phyloP scores from a whole-genome alignment of 2,113 vertebrate genomes.

The Entomyzon cyanotis region DNA sequence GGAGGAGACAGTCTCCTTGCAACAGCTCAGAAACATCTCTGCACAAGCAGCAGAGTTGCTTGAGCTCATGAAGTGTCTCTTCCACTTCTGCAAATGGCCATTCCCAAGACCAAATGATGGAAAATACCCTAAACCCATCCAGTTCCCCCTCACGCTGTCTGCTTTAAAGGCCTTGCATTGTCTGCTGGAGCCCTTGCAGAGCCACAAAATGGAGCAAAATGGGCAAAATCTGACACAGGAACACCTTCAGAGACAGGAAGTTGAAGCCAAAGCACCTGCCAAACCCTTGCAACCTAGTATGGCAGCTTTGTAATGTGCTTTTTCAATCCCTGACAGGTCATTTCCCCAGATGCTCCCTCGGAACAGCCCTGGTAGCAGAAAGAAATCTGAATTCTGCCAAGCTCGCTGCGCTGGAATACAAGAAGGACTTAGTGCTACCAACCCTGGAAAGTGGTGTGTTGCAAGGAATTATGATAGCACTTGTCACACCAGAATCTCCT shows the following conservation, averaged over 20 bases:
- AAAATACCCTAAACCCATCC: background rate
- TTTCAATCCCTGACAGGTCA: background rate
- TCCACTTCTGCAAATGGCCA: background rate
- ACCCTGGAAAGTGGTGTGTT: background rate
- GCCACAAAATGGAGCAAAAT: background rate
- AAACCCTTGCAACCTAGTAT: background rate
- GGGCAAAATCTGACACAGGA: background rate
- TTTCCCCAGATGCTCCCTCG: background rate
- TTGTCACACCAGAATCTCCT: conserved; percentile 42
- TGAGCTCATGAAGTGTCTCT: background rate
- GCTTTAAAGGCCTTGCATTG: background rate
- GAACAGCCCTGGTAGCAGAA: background rate
- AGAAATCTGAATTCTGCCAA: background rate
- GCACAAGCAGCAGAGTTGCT: background rate
- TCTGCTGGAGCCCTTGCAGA: background rate
- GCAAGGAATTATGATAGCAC: background rate
- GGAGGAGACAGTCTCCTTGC: background rate
- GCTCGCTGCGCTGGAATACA: background rate
- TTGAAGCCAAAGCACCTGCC: background rate
- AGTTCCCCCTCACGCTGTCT: background rate
- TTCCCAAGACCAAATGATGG: background rate
- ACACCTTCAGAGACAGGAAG: background rate
- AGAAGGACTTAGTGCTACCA: background rate
- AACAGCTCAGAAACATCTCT: background rate
- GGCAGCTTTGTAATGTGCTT: background rate